Percentiles rank a stretch among this genome's conserved stretches.
These are phyloP conservation scores for Drosophila diplacantha DNA, from an alignment of 2,888 invertebrate species.

Conservation along the genomic window DNA sequence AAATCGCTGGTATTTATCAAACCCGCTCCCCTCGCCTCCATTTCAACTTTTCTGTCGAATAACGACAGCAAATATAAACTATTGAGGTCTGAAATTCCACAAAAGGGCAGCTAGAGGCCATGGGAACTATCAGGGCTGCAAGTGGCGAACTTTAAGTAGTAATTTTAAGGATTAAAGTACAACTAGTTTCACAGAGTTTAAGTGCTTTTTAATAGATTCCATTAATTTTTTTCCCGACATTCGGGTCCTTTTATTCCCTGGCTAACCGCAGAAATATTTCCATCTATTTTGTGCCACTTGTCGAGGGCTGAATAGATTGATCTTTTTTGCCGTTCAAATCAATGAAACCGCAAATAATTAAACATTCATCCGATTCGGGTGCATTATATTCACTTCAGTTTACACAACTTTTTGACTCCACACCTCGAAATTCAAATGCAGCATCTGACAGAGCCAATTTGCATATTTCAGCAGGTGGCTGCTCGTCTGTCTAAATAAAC, in stretches of 20 bases:
- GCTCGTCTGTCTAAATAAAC: slow-evolving; percentile 14
- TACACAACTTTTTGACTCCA: slow-evolving; percentile 35
- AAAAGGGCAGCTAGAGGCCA: neutral
- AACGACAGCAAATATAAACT: slow-evolving; percentile 2
- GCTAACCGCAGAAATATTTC: neutral
- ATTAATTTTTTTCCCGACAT: neutral
- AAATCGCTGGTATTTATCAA: slow-evolving; percentile 37
- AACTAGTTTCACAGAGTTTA: neutral
- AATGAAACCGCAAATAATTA: slow-evolving; percentile 28
- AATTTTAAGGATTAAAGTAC: neutral
- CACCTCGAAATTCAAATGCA: slow-evolving; percentile 23
- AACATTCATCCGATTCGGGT: slow-evolving; percentile 31
- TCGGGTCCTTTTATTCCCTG: neutral
- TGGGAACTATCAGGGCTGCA: neutral
- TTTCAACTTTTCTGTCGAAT: slow-evolving; percentile 7
- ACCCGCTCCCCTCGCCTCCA: neutral
- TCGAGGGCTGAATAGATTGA: slow-evolving; percentile 1
- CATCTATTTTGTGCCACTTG: slow-evolving; percentile 5
- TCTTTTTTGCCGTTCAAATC: slow-evolving; percentile 10
- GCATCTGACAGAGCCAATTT: slow-evolving; percentile 36
- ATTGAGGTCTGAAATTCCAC: neutral
- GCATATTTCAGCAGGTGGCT: slow-evolving; percentile 26
- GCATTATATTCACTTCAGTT: slow-evolving; percentile 28
- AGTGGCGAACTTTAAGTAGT: neutral
- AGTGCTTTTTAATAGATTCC: slow-evolving; percentile 4